These are phyloP conservation scores for Musca vetustissima DNA, from an alignment of 1,140 invertebrate species.

Conservation along the genomic window DNA sequence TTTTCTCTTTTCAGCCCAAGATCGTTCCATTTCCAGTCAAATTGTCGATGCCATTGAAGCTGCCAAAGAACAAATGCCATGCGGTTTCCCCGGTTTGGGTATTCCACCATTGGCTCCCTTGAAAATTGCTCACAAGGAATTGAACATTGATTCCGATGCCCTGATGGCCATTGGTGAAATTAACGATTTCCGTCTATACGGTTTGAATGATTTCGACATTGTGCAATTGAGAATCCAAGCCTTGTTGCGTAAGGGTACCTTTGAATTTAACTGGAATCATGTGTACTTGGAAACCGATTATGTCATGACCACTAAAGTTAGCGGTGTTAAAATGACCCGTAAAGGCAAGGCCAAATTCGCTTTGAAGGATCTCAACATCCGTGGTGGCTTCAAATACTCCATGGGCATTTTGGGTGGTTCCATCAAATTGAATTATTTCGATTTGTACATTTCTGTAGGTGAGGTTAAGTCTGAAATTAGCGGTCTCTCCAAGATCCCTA, in stretches of 20 bases:
- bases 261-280: slow-evolving; percentile 35
- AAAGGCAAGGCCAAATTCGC: slow-evolving; percentile 42
- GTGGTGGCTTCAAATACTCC: slow-evolving; percentile 38
- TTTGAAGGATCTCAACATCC: slow-evolving; percentile 39
- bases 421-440: slow-evolving; percentile 37
- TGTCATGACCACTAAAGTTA: slow-evolving; percentile 27
- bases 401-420: slow-evolving; percentile 30
- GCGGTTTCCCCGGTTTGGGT: slow-evolving; percentile 36
- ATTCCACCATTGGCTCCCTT: slow-evolving; percentile 44
- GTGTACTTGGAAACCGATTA: slow-evolving; percentile 42
- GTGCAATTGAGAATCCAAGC: slow-evolving; percentile 29
- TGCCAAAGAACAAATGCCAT: slow-evolving; percentile 33
- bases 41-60: slow-evolving; percentile 34
- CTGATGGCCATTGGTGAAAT: slow-evolving; percentile 32
- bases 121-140: slow-evolving; percentile 27
- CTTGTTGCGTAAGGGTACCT: slow-evolving; percentile 30
- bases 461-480: slow-evolving; percentile 47
- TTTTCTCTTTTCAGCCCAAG: slow-evolving; percentile 30
- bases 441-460: slow-evolving; percentile 35
- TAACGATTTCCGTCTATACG: slow-evolving; percentile 34
- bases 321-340: slow-evolving; percentile 35
- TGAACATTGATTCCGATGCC: slow-evolving; percentile 32
- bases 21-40: slow-evolving; percentile 37
- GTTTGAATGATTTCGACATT: slow-evolving; percentile 42
- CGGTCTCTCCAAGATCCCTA: slow-evolving; percentile 42